Evolutionary conservation across 2,888 invertebrate species (phyloP), one percentile per base, ranked within the genome.

Genomic region (Agrotis segetum): DNA sequence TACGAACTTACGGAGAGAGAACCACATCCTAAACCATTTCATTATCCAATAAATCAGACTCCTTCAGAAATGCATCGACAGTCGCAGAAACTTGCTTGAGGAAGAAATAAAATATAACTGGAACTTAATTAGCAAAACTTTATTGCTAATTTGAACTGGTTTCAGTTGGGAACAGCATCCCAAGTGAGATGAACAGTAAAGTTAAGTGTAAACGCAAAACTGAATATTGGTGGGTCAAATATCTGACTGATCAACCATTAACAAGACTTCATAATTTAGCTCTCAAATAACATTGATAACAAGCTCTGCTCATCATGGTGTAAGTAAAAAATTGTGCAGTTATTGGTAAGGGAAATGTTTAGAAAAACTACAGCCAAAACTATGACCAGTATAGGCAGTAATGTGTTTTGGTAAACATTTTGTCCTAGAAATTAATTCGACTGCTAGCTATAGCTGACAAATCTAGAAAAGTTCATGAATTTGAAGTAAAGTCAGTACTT

Each of bases 11-110:
- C n/a, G n/a, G 16, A 40, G n/a, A 47, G 24, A 2, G 14, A 59
- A 21, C 40, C 9, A 44, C n/a, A 11, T 11, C 46, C 19, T 46
- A 56, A 55, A 11, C 2, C n/a, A 49, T 55, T 55, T 16, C 55
- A 55, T 60, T 50, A 72, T 67, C 24, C 16, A 77, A 52, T 74
- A 50, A 63, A 74, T 52, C 1, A 19, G 40, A 77, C n/a, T 40
- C 40, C 50, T 56, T 66, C 47, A 52, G 55, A n/a, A 50, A 34
- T 50, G 60, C 40, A 56, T 47, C 24, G 29, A n/a, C 9, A 52
- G 47, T 66, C n/a, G 16, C 60, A 56, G 24, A 59, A 53, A 65
- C 16, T 34, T 49, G 55, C 34, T 29, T 11, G 16, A 52, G 24
- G 16, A 34, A 46, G 14, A 60, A 55, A 66, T 29, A 49, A 62